Percentiles rank a stretch among this genome's conserved stretches.
phyloP scores from a whole-genome alignment of 1,140 invertebrate species.

The Vollenhovia emeryi region DNA sequence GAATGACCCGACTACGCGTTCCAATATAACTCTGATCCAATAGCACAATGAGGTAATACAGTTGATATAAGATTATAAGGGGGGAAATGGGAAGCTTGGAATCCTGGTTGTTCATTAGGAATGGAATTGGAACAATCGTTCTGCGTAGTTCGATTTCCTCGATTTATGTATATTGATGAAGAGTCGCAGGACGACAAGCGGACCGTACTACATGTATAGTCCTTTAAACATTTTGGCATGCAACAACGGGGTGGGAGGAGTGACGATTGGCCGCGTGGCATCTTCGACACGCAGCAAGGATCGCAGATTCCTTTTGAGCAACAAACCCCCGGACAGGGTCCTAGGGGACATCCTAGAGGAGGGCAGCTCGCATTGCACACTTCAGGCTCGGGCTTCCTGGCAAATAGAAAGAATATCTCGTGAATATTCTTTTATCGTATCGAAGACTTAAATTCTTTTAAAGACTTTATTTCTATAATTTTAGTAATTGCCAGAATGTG shows the following conservation, averaged over 20 bases:
- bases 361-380: conserved; percentile 76
- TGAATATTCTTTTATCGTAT: not conserved
- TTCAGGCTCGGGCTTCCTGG: conserved; percentile 76
- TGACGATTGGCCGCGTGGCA: conserved; percentile 61
- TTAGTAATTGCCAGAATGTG: not conserved
- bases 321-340: conserved; percentile 75
- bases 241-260: not conserved
- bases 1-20: not conserved
- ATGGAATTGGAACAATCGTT: not conserved
- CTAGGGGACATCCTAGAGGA: conserved; percentile 75
- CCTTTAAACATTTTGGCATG: conserved; percentile 19
- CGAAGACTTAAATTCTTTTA: too few relatives aligned
- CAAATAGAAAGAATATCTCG: not conserved
- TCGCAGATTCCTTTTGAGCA: conserved; percentile 64
- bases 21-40: not conserved
- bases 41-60: not conserved
- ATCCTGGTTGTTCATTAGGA: not conserved
- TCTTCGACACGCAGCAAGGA: conserved; percentile 71
- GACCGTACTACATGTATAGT: not conserved
- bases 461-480: too few relatives aligned
- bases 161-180: not conserved
- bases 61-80: not conserved
- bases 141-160: not conserved
- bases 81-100: not conserved
- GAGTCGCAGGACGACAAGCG: not conserved